Evolutionary conservation across 2,797 vertebrate genomes (phyloP).

Genomic region (Vireo griseus): DNA sequence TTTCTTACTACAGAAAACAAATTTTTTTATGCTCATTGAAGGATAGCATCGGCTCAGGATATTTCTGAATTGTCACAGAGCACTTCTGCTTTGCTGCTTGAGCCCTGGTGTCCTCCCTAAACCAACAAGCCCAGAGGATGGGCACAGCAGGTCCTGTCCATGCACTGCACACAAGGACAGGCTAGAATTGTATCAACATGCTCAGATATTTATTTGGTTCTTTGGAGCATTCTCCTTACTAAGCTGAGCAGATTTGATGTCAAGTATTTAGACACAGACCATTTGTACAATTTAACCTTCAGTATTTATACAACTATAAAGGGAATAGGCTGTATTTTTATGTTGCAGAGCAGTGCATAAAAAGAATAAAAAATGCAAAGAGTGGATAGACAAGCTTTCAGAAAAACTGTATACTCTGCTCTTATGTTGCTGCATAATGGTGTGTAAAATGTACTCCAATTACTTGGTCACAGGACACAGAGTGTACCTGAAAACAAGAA

Average conservation of each 20-base stretch:
- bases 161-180: neutral
- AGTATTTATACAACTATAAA: slow-evolving; percentile 53
- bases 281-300: slow-evolving; percentile 61
- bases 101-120: neutral
- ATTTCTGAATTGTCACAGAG: neutral
- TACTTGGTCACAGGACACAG: slow-evolving; percentile 33
- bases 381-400: slow-evolving; percentile 23
- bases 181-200: accelerated
- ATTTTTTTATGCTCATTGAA: neutral
- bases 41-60: accelerated
- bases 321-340: slow-evolving; percentile 40
- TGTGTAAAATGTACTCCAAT: slow-evolving; percentile 45
- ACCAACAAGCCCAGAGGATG: accelerated
- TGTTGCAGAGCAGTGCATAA: slow-evolving; percentile 48
- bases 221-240: neutral
- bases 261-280: neutral
- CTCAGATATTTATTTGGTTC: neutral
- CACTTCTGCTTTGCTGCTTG: neutral
- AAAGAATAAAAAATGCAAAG: slow-evolving; percentile 64
- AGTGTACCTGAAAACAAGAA: slow-evolving; percentile 5
- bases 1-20: neutral
- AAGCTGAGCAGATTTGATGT: neutral
- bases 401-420: neutral
- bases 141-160: neutral
- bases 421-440: neutral